phyloP scores from a whole-genome alignment of 2,113 vertebrate genomes.

The Melanostigma gelatinosum region DNA sequence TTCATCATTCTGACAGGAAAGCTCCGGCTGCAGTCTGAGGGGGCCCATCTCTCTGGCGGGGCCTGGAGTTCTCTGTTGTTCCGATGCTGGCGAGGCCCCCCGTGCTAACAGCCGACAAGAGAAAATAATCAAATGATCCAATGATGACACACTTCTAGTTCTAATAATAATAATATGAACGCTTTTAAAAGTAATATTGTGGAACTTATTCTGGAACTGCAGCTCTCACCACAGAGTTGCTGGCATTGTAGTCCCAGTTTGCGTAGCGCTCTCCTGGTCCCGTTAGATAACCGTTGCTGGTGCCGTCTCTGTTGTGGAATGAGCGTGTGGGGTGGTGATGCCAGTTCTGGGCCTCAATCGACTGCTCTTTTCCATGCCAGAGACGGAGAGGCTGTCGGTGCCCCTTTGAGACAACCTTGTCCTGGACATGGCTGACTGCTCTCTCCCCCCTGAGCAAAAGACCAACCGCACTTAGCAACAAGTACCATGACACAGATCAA shows the following conservation, averaged over 20 bases:
- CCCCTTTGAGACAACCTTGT: conserved; percentile 84
- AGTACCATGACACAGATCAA: not conserved
- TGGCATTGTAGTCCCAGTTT: conserved; percentile 77
- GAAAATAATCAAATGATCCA: not conserved
- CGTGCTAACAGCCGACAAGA: conserved; percentile 63
- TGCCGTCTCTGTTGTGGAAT: conserved; percentile 79
- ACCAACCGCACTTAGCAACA: conserved; percentile 23
- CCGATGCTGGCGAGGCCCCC: conserved; percentile 81
- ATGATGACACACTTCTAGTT: not conserved
- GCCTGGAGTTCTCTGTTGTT: conserved; percentile 82
- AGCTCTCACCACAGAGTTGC: conserved; percentile 76
- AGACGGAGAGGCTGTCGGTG: conserved; percentile 80
- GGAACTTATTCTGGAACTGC: not conserved
- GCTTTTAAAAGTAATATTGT: not conserved
- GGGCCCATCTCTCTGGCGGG: conserved; percentile 84
- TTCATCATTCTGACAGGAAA: conserved; percentile 68
- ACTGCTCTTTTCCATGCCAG: conserved; percentile 87
- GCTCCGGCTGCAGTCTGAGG: conserved; percentile 69
- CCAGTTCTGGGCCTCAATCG: conserved; percentile 86
- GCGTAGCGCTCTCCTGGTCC: conserved; percentile 77
- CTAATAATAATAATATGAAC: not conserved
- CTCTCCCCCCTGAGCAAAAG: conserved; percentile 78
- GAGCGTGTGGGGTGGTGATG: conserved; percentile 77
- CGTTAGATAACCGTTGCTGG: conserved; percentile 77
- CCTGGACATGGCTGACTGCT: conserved; percentile 81